Conservation (phyloP, 2,888 invertebrate species). For the Lepeophtheirus nordmannii region DNA sequence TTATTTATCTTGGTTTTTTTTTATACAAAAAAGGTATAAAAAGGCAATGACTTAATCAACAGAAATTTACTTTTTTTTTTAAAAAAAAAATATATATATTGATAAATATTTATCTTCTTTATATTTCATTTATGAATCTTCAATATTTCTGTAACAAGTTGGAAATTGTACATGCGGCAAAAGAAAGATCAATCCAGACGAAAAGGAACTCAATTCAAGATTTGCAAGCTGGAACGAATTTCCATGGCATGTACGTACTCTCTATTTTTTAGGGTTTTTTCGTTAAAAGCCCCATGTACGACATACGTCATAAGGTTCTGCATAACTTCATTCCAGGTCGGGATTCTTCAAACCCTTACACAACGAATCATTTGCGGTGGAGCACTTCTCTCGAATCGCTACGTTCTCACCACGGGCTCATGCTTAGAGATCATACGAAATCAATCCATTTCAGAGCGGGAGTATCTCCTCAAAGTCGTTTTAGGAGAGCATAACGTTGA, state of each 20-base stretch:
- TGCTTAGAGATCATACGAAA: not conserved
- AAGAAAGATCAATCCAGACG: not conserved
- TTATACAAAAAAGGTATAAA: not conserved
- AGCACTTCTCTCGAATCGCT: not conserved
- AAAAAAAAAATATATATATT: not conserved
- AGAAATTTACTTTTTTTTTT: not conserved
- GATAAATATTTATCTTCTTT: not conserved
- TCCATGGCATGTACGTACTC: not conserved
- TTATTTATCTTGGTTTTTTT: too few species aligned
- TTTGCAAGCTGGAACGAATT: not conserved
- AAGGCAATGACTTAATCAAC: not conserved
- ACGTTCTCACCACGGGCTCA: not conserved
- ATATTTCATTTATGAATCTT: not conserved
- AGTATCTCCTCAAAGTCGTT: not conserved
- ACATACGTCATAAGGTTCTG: not conserved
- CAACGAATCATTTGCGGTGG: slow-evolving; percentile 1
- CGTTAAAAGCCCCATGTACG: not conserved
- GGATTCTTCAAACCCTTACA: not conserved
- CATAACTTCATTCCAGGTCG: not conserved
- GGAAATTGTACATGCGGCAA: slow-evolving; percentile 1
- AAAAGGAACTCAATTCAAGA: not conserved
- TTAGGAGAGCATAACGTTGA: not conserved
- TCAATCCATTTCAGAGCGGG: not conserved
- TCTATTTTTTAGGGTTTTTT: not conserved
- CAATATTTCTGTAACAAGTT: not conserved